These are phyloP conservation scores for Hydractinia echinata DNA, from an alignment of 30 jellyfish, hydroid and myxozoan genomes.

Conservation along the genomic window DNA sequence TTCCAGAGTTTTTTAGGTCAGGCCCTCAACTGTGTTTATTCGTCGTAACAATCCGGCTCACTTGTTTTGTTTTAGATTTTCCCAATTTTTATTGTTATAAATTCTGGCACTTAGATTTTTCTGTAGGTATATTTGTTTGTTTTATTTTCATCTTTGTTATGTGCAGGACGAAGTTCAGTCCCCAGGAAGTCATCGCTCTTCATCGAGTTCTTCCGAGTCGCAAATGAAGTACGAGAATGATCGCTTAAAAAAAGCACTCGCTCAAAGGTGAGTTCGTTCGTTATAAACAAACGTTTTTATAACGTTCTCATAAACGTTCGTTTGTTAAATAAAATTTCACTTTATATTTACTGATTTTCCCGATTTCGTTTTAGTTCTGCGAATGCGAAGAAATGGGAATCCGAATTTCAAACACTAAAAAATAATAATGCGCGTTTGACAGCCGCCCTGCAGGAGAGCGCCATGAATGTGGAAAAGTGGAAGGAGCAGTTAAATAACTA, in stretches of 20 bases:
- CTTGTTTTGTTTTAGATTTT: too few species aligned
- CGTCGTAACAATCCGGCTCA: too few species aligned
- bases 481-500: constrained; percentile 84
- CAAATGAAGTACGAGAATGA: constrained; percentile 87
- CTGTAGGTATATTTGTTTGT: not conserved
- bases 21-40: too few species aligned
- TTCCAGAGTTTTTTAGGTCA: too few species aligned
- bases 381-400: constrained; percentile 92
- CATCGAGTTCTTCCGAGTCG: constrained; percentile 63
- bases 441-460: constrained; percentile 95
- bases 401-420: constrained; percentile 82
- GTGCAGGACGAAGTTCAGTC: constrained; percentile 72
- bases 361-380: constrained; percentile 52
- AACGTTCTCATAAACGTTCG: too few species aligned
- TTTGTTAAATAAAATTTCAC: too few species aligned
- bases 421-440: constrained; percentile 89
- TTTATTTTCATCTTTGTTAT: not conserved
- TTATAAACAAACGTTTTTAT: too few species aligned
- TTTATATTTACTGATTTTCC: not conserved
- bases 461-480: constrained; percentile 92
- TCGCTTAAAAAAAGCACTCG: constrained; percentile 83
- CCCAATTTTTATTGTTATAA: too few species aligned
- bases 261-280: constrained; percentile 62
- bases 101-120: too few species aligned
- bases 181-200: constrained; percentile 74